These are phyloP conservation scores for Parotocinclus haroldoi DNA, from an alignment of 2,797 vertebrate genomes.

Conservation along the genomic window DNA sequence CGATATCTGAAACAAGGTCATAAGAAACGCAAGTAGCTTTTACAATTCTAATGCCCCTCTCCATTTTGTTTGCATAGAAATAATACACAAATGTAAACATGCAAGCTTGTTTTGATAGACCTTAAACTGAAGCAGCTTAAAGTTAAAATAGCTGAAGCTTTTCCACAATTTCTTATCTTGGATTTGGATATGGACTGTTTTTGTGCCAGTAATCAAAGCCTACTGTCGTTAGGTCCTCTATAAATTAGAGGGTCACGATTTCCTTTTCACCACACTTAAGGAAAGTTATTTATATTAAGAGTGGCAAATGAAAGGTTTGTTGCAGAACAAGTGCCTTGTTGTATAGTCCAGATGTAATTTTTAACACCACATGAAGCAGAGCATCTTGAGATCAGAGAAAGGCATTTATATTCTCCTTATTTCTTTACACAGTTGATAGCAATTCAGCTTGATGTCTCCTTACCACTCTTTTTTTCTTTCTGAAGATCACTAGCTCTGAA, in stretches of 20 bases:
- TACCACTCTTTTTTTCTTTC: background rate
- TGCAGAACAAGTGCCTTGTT: slow-evolving; percentile 4
- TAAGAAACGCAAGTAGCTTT: background rate
- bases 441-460: background rate
- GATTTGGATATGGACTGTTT: background rate
- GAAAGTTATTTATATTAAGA: background rate
- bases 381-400: slow-evolving; percentile 10
- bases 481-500: slow-evolving; percentile 33
- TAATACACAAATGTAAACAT: background rate
- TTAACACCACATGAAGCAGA: background rate
- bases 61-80: background rate
- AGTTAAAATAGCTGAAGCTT: slow-evolving; percentile 1
- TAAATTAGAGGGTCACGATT: background rate
- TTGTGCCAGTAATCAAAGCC: background rate
- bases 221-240: background rate
- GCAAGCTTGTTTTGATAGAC: background rate
- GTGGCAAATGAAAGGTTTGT: slow-evolving; percentile 5
- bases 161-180: background rate
- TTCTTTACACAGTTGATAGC: background rate
- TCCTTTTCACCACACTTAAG: background rate
- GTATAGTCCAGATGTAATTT: slow-evolving; percentile 21
- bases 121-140: slow-evolving; percentile 11
- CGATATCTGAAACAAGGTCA: background rate
- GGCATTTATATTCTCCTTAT: background rate
- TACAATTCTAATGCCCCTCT: background rate